Evolutionary conservation across 2,113 vertebrate species (phyloP), one percentile per base, ranked within the genome.

Genomic region (Trichechus manatus): DNA sequence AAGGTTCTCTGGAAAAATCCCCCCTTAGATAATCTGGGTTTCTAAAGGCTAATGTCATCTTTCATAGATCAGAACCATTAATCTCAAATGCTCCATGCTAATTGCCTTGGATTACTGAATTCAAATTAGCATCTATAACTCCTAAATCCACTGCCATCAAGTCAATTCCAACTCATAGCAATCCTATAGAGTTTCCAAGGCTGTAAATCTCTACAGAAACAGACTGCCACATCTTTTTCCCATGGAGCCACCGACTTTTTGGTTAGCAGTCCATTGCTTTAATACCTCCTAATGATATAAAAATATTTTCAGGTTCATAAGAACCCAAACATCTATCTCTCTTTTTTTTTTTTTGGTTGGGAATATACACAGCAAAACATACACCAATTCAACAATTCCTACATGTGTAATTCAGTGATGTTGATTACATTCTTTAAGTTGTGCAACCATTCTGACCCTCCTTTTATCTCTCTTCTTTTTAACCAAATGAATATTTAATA

Each of bases 51-150:
- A 86, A 56, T 86, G 74, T 63, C 22, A n/a, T 66, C 70, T 31
- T 25, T 93, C 20, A 1, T 81, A 82, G 68, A 83, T 79, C 4
- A 6, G 39, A 86, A 2, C 42, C 31, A 29, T 56, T n/a, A 3
- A 88, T 96, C 63, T 90, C 74, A n/a, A 64, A 79, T 20, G 59
- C 31, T 81, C 89, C 53, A 8, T 53, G 50, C 80, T 79, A 82
- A 79, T 31, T 66, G 33, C 63, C 61, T 89, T 53, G 5, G 36
- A 87, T 92, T 88, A 72, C 29, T 75, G 50, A 94, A 84, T 70
- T 75, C 81, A 90, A 87, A 88, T 93, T 47, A 85, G 8, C 39
- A 77, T 53, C 66, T 44, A 13, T 53, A 53, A 53, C 50, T 53
- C 23, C 39, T 19, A 59, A 59, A 59, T 39, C 56, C 56, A 59